A percentile compares a stretch with the other conserved stretches of the same genome.
phyloP scores from a whole-genome alignment of 2,888 invertebrate species.

The Linnaemya tessellans region DNA sequence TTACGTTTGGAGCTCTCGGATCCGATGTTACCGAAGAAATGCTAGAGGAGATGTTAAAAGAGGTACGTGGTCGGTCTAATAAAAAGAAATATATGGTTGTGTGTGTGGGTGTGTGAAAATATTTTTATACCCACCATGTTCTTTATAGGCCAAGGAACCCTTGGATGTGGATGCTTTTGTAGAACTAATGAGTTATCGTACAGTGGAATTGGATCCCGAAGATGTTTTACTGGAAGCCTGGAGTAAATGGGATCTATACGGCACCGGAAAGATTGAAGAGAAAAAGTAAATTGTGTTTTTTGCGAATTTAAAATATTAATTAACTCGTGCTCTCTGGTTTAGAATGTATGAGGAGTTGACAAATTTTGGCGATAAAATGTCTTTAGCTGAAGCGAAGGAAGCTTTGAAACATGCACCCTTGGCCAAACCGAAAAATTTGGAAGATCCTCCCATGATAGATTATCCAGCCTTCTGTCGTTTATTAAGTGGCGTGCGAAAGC shows the following conservation, averaged over 20 bases:
- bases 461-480: conserved; percentile 86
- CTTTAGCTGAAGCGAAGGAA: conserved; percentile 86
- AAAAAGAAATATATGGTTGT: background rate
- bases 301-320: background rate
- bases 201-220: conserved; percentile 87
- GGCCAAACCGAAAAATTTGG: conserved; percentile 84
- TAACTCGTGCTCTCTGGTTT: background rate
- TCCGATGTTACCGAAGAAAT: conserved; percentile 85
- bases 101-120: background rate
- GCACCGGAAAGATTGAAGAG: conserved; percentile 86
- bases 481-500: conserved; percentile 86
- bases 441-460: conserved; percentile 86
- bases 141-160: conserved; percentile 84
- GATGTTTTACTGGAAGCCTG: conserved; percentile 86
- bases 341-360: conserved; percentile 87
- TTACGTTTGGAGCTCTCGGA: conserved; percentile 86
- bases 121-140: background rate
- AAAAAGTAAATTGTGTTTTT: conserved; percentile 84
- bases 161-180: conserved; percentile 87
- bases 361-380: conserved; percentile 87
- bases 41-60: conserved; percentile 86
- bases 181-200: conserved; percentile 86
- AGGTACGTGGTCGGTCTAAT: conserved; percentile 82
- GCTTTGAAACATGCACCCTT: conserved; percentile 87
- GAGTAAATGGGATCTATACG: conserved; percentile 87